A percentile compares a stretch with the other conserved stretches of the same genome.
Conservation (phyloP, 2,797 vertebrate species). For the Rhinoraja longicauda region DNA sequence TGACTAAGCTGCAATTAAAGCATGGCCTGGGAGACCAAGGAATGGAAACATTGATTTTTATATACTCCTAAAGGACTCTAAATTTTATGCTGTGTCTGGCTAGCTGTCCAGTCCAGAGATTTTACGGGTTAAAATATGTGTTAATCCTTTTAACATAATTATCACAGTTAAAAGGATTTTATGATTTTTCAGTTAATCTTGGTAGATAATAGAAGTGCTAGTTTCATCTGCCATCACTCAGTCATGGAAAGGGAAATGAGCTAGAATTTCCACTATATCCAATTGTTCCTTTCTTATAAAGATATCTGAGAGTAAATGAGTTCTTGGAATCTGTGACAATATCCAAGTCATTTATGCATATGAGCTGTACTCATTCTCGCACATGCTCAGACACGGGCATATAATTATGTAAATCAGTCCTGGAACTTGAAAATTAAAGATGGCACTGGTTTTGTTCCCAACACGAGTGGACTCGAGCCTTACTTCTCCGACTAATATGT, state of each 20-base stretch:
- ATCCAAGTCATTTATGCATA: no score
- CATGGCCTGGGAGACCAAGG: not conserved
- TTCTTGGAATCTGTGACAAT: no score
- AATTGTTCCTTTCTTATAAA: not conserved
- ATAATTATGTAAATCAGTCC: no score
- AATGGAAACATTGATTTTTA: not conserved
- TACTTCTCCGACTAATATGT: no score
- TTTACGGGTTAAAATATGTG: not conserved
- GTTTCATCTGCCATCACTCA: not conserved
- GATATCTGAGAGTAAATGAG: not conserved
- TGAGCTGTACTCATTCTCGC: no score
- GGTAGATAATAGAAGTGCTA: not conserved
- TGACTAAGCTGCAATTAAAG: not conserved
- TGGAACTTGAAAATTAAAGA: no score
- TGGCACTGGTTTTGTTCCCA: no score
- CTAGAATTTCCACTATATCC: not conserved
- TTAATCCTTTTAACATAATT: no score
- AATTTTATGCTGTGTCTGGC: not conserved
- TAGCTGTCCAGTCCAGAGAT: not conserved
- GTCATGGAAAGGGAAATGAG: not conserved
- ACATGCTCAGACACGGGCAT: no score
- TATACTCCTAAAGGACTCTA: not conserved
- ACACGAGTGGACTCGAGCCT: no score
- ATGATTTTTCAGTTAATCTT: not conserved
- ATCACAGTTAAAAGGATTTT: no score